These are phyloP conservation scores for Dipodomys merriami DNA, from an alignment of 2,113 vertebrate genomes.

Conservation along the genomic window DNA sequence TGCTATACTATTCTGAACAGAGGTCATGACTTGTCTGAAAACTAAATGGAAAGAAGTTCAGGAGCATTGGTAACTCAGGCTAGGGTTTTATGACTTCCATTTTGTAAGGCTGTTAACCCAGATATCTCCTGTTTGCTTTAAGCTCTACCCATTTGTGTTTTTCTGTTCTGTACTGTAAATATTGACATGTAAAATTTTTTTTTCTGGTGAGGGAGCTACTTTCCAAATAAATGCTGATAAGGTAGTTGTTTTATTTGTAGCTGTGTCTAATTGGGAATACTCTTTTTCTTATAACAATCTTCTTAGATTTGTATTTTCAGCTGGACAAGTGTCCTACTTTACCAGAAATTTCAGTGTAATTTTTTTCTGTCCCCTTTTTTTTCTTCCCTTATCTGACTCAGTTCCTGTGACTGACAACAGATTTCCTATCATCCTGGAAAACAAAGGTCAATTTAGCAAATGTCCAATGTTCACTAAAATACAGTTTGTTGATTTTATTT, in stretches of 20 bases:
- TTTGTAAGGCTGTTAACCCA: conserved; percentile 20
- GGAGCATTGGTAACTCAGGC: background rate
- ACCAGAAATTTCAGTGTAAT: background rate
- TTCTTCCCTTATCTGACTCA: conserved; percentile 34
- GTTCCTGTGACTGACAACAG: conserved; percentile 51
- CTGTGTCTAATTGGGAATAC: background rate
- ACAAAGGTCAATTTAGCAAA: conserved; percentile 71
- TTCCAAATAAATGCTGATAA: background rate
- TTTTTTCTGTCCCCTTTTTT: background rate
- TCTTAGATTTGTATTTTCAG: conserved; percentile 41
- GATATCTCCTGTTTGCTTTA: conserved; percentile 34
- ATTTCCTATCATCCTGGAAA: conserved; percentile 67
- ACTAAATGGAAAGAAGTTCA: conserved; percentile 7
- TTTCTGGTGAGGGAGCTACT: background rate
- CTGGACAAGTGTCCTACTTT: background rate
- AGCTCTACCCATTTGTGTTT: background rate
- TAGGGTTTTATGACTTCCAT: conserved; percentile 18
- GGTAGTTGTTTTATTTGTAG: conserved; percentile 38
- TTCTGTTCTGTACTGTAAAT: conserved; percentile 53
- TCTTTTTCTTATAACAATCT: background rate
- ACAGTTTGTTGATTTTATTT: conserved; percentile 45
- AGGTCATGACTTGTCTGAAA: background rate
- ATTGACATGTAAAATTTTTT: conserved; percentile 52
- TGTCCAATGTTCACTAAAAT: conserved; percentile 35
- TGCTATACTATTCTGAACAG: background rate